phyloP scores from a whole-genome alignment of 2,113 vertebrate genomes.

The Apus apus region DNA sequence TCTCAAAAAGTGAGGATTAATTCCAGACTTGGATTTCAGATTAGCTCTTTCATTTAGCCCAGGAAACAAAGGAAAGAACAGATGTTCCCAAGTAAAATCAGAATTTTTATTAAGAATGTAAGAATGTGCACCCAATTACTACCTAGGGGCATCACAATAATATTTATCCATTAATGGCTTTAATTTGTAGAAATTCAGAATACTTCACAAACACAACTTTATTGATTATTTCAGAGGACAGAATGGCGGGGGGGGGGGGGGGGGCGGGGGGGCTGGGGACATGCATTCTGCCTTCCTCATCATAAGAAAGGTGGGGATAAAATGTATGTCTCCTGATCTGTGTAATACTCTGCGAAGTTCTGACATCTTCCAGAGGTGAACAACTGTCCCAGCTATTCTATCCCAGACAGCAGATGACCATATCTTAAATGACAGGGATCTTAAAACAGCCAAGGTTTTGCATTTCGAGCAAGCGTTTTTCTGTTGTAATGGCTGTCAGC shows the following conservation, averaged over 20 bases:
- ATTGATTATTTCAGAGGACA: not conserved
- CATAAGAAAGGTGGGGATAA: not conserved
- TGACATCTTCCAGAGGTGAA: not conserved
- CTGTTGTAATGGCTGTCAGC: not conserved
- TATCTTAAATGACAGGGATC: not conserved
- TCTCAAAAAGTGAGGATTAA: not conserved
- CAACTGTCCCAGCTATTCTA: not conserved
- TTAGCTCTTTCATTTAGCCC: not conserved
- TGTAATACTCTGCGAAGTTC: not conserved
- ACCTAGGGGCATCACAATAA: not conserved
- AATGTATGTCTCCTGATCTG: not conserved
- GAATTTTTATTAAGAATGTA: not conserved
- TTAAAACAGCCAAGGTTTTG: not conserved
- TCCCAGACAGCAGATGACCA: not conserved
- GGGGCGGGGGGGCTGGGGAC: no score
- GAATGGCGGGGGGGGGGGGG: not conserved
- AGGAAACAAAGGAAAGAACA: conserved; percentile 25
- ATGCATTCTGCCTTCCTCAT: not conserved
- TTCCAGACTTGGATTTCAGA: conserved; percentile 19
- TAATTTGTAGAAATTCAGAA: not conserved
- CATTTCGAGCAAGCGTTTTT: not conserved
- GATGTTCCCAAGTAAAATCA: not conserved
- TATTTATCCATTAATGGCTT: not conserved
- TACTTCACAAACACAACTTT: not conserved
- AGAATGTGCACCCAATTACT: not conserved